A percentile compares a stretch with the other conserved stretches of the same genome.
phyloP scores from a whole-genome alignment of 2,888 invertebrate genomes.

The Acrocera orbiculus region DNA sequence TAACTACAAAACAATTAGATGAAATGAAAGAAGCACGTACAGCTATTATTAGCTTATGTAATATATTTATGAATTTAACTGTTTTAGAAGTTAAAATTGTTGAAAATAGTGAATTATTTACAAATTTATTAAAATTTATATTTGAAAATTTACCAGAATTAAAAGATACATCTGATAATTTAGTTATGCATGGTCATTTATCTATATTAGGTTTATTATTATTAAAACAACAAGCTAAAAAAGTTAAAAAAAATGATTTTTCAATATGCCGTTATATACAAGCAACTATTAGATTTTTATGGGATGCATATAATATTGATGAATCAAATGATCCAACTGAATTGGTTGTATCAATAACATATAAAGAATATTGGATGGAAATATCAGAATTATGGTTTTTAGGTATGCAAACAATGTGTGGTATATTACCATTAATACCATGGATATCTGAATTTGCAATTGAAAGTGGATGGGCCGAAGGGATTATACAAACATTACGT shows the following conservation, averaged over 20 bases:
- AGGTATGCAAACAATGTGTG: conserved; percentile 83
- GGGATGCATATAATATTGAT: conserved; percentile 84
- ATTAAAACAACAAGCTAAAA: conserved; percentile 64
- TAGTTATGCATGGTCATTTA: conserved; percentile 70
- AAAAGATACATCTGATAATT: conserved; percentile 64
- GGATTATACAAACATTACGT: conserved; percentile 62
- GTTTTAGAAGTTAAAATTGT: conserved; percentile 73
- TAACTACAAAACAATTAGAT: conserved; percentile 54
- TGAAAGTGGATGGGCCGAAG: conserved; percentile 87
- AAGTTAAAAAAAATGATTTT: conserved; percentile 73
- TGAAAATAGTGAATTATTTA: conserved; percentile 58
- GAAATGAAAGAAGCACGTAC: conserved; percentile 70
- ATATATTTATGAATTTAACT: conserved; percentile 81
- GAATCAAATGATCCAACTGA: conserved; percentile 70
- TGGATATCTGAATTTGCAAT: conserved; percentile 84
- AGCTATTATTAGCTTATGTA: conserved; percentile 77
- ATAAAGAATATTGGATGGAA: conserved; percentile 79
- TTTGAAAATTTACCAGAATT: conserved; percentile 71
- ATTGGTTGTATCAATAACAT: conserved; percentile 66
- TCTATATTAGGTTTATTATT: conserved; percentile 66
- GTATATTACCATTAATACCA: conserved; percentile 60
- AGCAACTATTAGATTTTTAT: conserved; percentile 73
- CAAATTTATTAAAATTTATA: conserved; percentile 65
- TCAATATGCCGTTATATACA: conserved; percentile 79
- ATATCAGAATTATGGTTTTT: conserved; percentile 83